These are phyloP conservation scores for Machimus rusticus DNA, from an alignment of 2,888 invertebrate genomes.

Conservation along the genomic window DNA sequence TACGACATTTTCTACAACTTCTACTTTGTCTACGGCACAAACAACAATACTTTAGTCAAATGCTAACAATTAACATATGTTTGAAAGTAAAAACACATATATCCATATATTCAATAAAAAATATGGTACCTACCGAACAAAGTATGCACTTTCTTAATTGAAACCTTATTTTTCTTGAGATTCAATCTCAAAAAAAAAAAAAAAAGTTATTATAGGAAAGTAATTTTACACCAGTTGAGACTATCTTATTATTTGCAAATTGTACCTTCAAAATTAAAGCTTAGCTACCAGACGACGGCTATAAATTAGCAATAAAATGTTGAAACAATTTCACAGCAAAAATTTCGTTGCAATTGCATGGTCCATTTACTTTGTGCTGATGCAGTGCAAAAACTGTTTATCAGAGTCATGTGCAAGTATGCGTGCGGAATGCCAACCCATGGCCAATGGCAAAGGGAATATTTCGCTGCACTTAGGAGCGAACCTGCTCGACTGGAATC, in stretches of 20 bases:
- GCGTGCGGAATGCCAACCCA: slow-evolving; percentile 28
- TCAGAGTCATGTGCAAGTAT: slow-evolving; percentile 24
- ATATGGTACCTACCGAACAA: too few species aligned
- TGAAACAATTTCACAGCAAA: slow-evolving; percentile 29
- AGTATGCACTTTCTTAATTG: too few species aligned
- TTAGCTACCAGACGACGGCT: background rate
- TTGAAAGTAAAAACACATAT: too few species aligned
- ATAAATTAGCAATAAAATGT: slow-evolving; percentile 20
- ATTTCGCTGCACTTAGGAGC: slow-evolving; percentile 1
- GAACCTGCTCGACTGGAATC: background rate
- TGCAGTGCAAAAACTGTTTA: slow-evolving; percentile 30
- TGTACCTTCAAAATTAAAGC: background rate
- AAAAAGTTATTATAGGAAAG: too few species aligned
- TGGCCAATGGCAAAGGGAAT: background rate
- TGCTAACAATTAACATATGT: too few species aligned
- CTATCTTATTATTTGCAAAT: background rate
- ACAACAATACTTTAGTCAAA: too few species aligned
- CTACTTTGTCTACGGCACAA: too few species aligned
- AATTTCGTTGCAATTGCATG: slow-evolving; percentile 30
- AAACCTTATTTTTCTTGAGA: too few species aligned
- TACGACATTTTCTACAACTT: too few species aligned
- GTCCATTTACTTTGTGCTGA: slow-evolving; percentile 32
- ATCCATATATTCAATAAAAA: too few species aligned
- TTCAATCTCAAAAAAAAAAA: too few species aligned
- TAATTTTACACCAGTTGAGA: too few species aligned